phyloP scores from a whole-genome alignment of 2,797 vertebrate genomes.

The Helicolenus hilgendorfi region DNA sequence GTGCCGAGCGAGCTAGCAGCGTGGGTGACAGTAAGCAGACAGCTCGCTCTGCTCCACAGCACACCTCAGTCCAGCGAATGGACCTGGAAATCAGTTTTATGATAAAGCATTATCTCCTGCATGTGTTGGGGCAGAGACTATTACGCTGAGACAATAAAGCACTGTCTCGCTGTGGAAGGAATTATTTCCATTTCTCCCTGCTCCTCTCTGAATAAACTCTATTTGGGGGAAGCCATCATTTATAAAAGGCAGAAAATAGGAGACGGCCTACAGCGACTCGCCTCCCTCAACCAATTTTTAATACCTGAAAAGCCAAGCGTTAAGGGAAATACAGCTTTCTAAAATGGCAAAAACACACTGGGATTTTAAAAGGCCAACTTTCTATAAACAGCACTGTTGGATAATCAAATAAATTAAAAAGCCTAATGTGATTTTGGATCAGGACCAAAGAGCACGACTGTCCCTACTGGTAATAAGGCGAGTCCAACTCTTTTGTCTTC shows the following conservation, averaged over 20 bases:
- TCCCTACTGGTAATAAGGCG: neutral
- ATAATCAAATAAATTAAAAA: constrained; percentile 13
- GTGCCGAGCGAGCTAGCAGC: neutral
- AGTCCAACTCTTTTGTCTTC: neutral
- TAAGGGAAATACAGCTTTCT: neutral
- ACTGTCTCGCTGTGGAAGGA: constrained; percentile 22
- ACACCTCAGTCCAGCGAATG: constrained; percentile 24
- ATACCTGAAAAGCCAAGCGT: neutral
- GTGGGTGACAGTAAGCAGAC: constrained; percentile 37
- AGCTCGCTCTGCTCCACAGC: constrained; percentile 37
- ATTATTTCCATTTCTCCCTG: constrained; percentile 35
- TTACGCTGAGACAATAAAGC: constrained; percentile 55
- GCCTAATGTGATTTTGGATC: neutral
- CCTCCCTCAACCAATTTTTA: neutral
- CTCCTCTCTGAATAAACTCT: constrained; percentile 37
- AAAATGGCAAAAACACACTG: neutral
- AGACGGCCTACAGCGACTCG: neutral
- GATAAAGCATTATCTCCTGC: constrained; percentile 61
- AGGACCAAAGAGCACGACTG: neutral
- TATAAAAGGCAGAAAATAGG: constrained; percentile 6
- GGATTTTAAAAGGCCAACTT: neutral
- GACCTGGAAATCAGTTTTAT: constrained; percentile 64
- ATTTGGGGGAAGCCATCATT: constrained; percentile 17
- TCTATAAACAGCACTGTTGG: neutral
- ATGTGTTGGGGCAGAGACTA: constrained; percentile 32